Evolutionary conservation across 2,888 invertebrate genomes (phyloP).

Genomic region (Pherbina coryleti): DNA sequence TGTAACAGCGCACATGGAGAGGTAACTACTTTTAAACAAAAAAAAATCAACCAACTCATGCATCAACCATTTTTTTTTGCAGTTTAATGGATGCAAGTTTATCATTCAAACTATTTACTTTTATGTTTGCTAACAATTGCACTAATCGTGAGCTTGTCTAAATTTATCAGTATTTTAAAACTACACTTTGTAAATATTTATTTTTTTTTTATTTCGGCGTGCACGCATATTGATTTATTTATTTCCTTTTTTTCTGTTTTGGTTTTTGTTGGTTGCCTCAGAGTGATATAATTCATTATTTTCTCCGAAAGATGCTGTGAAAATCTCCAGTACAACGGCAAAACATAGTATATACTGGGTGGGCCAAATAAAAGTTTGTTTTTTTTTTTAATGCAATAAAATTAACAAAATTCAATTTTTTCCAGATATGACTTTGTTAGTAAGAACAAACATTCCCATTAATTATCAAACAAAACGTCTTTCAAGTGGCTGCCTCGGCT

Average conservation of each 20-base stretch:
- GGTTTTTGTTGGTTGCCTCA: no score
- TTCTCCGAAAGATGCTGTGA: no score
- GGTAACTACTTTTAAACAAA: constrained; percentile 8
- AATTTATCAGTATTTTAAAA: neutral
- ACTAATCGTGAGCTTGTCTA: constrained; percentile 24
- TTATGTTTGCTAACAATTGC: constrained; percentile 30
- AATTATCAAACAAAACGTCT: no score
- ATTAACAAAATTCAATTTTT: no score
- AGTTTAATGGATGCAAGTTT: neutral
- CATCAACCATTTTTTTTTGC: neutral
- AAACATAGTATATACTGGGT: no score
- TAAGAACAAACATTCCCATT: no score
- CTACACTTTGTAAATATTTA: constrained; percentile 16
- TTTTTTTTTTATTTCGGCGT: neutral
- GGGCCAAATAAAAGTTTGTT: no score
- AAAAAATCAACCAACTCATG: neutral
- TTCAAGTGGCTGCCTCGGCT: no score
- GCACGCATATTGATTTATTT: neutral
- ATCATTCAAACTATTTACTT: neutral
- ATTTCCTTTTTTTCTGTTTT: neutral
- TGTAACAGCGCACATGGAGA: constrained; percentile 35
- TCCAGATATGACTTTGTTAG: no score
- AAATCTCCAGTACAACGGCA: no score
- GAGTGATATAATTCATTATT: no score
- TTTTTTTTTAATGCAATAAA: no score